Evolutionary conservation across 2,888 invertebrate genomes (phyloP).

Genomic region (Eupithecia dodoneata): DNA sequence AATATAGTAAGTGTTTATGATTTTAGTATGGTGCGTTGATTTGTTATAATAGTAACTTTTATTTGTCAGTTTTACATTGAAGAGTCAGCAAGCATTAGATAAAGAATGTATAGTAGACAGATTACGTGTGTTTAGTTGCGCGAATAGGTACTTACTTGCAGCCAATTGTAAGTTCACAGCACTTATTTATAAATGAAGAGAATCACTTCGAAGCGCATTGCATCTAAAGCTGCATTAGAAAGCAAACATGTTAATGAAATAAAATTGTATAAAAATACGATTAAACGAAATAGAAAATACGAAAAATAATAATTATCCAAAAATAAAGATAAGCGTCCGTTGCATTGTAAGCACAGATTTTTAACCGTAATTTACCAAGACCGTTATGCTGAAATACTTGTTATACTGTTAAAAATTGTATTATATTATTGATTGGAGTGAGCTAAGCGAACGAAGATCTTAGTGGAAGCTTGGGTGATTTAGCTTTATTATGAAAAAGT

Average conservation of each 20-base stretch:
- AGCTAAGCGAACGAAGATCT: neutral
- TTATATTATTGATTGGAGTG: neutral
- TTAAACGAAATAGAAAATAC: too few relatives aligned
- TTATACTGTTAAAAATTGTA: neutral
- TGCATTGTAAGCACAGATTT: neutral
- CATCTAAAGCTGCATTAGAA: slow-evolving; percentile 38
- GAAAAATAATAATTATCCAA: too few relatives aligned
- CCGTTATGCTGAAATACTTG: neutral
- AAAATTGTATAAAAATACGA: neutral
- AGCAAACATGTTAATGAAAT: slow-evolving; percentile 9
- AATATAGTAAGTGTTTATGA: slow-evolving; percentile 65
- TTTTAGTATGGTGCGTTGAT: slow-evolving; percentile 8
- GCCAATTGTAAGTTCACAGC: slow-evolving; percentile 36
- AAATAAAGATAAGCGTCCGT: neutral
- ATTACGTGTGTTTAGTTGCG: slow-evolving; percentile 44
- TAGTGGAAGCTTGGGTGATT: neutral
- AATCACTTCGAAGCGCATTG: slow-evolving; percentile 57
- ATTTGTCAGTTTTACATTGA: slow-evolving; percentile 14
- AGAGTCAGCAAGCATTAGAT: slow-evolving; percentile 25
- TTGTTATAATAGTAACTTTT: slow-evolving; percentile 17
- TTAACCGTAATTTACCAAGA: neutral
- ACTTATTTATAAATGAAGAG: slow-evolving; percentile 40
- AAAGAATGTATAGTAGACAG: slow-evolving; percentile 36
- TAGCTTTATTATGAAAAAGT: neutral
- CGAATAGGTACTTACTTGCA: slow-evolving; percentile 32